A percentile compares a stretch with the other conserved stretches of the same genome.
Evolutionary conservation across 1,140 invertebrate species (phyloP).

Genomic region (Eupristina koningsbergeri): DNA sequence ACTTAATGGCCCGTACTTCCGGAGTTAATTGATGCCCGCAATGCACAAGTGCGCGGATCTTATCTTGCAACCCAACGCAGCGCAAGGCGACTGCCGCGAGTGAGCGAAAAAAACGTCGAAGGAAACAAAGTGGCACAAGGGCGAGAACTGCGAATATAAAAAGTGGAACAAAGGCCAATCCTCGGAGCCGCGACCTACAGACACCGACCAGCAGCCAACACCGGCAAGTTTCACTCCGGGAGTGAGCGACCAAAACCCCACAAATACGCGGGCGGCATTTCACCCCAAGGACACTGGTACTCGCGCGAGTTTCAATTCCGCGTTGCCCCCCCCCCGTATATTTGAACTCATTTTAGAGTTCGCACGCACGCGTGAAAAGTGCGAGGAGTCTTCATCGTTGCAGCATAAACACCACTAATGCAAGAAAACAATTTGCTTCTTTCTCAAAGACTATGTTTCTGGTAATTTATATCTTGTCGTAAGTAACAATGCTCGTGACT

Average conservation of each 20-base stretch:
- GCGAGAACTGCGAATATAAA: conserved; percentile 20
- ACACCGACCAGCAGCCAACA: not conserved
- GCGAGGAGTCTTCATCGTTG: too few species aligned
- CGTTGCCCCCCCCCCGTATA: too few species aligned
- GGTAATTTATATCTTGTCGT: too few species aligned
- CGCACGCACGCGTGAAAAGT: too few species aligned
- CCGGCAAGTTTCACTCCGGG: conserved; percentile 16
- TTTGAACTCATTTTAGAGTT: too few species aligned
- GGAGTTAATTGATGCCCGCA: conserved; percentile 23
- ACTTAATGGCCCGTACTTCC: not conserved
- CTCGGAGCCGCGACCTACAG: conserved; percentile 23
- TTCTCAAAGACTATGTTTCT: too few species aligned
- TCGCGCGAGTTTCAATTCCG: too few species aligned
- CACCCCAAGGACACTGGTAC: not conserved
- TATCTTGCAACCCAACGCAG: not conserved
- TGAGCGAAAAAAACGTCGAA: not conserved
- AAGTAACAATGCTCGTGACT: too few species aligned
- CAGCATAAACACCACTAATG: too few species aligned
- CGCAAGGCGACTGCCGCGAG: not conserved
- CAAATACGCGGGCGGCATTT: not conserved
- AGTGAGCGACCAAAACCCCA: not conserved
- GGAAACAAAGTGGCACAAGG: conserved; percentile 39
- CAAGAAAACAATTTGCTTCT: too few species aligned
- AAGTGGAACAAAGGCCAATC: conserved; percentile 33
- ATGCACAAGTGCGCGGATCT: not conserved